Evolutionary conservation across 2,888 invertebrate species (phyloP).

Genomic region (Protonemura montana): DNA sequence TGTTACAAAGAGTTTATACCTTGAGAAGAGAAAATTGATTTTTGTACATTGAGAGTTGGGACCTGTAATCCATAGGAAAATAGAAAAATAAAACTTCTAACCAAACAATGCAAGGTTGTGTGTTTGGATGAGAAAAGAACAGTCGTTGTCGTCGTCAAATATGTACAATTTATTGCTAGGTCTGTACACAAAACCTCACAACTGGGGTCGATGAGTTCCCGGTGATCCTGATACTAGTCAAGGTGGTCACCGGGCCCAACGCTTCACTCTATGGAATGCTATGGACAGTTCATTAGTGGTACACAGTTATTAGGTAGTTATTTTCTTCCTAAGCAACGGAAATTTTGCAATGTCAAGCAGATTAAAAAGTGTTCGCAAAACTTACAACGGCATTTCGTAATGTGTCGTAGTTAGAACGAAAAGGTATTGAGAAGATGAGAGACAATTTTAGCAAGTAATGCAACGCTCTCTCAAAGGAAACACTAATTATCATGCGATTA

Average conservation of each 20-base stretch:
- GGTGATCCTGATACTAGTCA: background rate
- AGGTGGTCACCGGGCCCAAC: background rate
- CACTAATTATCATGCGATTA: background rate
- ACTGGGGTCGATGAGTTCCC: constrained; percentile 38
- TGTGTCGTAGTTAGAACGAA: background rate
- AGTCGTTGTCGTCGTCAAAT: constrained; percentile 36
- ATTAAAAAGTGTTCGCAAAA: background rate
- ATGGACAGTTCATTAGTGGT: constrained; percentile 43
- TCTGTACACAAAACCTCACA: constrained; percentile 47
- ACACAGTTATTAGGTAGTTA: constrained; percentile 32
- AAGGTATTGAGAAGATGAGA: background rate
- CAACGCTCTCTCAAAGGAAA: background rate
- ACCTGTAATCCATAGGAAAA: background rate
- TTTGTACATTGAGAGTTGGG: background rate
- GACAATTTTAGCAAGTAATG: background rate
- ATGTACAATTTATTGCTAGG: constrained; percentile 49
- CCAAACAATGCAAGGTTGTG: background rate
- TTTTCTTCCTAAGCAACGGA: constrained; percentile 23
- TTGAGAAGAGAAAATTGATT: too few species aligned
- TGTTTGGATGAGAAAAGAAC: background rate
- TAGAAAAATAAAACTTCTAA: background rate
- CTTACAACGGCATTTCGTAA: background rate
- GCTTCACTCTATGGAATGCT: constrained; percentile 44
- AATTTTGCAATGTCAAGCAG: background rate
- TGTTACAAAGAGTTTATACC: too few species aligned